phyloP scores from a whole-genome alignment of 2,113 vertebrate species.

The Chionomys nivalis region DNA sequence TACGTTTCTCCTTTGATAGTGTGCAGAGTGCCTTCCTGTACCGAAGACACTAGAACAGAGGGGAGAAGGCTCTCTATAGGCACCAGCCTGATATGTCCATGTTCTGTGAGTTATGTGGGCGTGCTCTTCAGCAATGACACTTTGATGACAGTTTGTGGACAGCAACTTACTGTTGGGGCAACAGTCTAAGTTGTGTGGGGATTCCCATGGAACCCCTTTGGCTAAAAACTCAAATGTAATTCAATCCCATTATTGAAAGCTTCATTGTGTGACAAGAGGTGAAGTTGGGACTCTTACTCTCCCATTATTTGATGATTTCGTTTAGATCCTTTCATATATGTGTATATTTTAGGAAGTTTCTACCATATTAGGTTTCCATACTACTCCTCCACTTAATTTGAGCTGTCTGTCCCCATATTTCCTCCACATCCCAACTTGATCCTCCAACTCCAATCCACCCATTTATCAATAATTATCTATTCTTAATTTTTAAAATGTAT shows the following conservation, averaged over 20 bases:
- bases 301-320: not conserved
- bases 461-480: not conserved
- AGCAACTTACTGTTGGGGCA: not conserved
- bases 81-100: not conserved
- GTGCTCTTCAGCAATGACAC: not conserved
- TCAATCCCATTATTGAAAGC: not conserved
- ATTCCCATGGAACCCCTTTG: not conserved
- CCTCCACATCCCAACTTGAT: not conserved
- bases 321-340: not conserved
- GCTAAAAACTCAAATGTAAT: not conserved
- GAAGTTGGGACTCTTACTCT: not conserved
- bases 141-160: not conserved
- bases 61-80: not conserved
- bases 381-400: not conserved
- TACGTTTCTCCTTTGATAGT: not conserved
- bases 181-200: not conserved
- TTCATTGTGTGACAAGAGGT: not conserved
- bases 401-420: not conserved
- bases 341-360: not conserved
- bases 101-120: not conserved
- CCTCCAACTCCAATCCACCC: not conserved
- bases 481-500: not conserved
- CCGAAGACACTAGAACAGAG: not conserved
- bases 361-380: not conserved
- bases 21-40: not conserved